phyloP scores from a whole-genome alignment of 2,888 invertebrate genomes.

The Laspeyria flexula region DNA sequence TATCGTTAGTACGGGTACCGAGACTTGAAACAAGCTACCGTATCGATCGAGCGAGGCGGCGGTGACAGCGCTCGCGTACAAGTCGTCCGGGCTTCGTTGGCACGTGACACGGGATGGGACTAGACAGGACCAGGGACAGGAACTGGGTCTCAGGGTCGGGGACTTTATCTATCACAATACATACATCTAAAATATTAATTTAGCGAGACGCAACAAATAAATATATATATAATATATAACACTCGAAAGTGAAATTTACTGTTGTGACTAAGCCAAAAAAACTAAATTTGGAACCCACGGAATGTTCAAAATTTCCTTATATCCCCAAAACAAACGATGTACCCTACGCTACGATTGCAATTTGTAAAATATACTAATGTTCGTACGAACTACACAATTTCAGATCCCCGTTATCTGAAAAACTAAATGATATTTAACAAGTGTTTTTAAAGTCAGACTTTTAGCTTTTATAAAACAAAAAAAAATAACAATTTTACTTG shows the following conservation, averaged over 20 bases:
- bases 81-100: slow-evolving; percentile 76
- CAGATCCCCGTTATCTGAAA: slow-evolving; percentile 76
- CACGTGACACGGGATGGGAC: slow-evolving; percentile 81
- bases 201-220: slow-evolving; percentile 39
- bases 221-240: slow-evolving; percentile 45
- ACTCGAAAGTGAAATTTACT: slow-evolving; percentile 40
- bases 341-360: slow-evolving; percentile 67
- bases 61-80: slow-evolving; percentile 39
- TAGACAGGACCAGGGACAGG: slow-evolving; percentile 80
- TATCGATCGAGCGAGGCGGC: slow-evolving; percentile 20
- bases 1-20: slow-evolving; percentile 63
- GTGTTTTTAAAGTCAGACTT: slow-evolving; percentile 85
- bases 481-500: slow-evolving; percentile 81
- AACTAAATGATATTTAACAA: slow-evolving; percentile 77
- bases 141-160: slow-evolving; percentile 67
- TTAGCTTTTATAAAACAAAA: slow-evolving; percentile 79
- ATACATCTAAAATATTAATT: slow-evolving; percentile 36
- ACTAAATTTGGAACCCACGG: slow-evolving; percentile 72
- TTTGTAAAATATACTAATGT: slow-evolving; percentile 69
- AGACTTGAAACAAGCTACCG: slow-evolving; percentile 45
- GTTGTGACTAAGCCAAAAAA: slow-evolving; percentile 61
- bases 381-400: slow-evolving; percentile 72
- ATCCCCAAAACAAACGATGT: slow-evolving; percentile 71
- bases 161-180: slow-evolving; percentile 42
- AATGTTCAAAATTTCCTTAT: slow-evolving; percentile 73